phyloP scores from a whole-genome alignment of 2,797 vertebrate genomes.

The Linurgus olivaceus region DNA sequence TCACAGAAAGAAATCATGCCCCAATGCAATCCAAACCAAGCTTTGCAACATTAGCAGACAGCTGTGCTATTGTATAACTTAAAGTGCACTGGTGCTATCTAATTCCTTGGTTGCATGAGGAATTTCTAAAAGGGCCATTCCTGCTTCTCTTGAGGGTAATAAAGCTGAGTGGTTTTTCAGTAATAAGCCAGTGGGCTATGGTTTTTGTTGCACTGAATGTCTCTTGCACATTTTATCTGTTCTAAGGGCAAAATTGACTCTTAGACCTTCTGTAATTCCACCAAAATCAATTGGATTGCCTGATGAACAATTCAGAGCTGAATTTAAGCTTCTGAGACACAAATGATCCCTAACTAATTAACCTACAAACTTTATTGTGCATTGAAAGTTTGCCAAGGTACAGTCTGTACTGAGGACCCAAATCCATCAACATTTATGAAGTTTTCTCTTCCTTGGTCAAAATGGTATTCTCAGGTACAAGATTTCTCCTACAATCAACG shows the following conservation, averaged over 20 bases:
- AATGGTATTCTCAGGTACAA: not conserved
- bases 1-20: not conserved
- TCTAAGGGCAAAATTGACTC: conserved; percentile 27
- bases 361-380: conserved; percentile 36
- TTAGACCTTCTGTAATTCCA: not conserved
- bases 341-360: conserved; percentile 58
- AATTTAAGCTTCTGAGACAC: conserved; percentile 48
- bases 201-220: not conserved
- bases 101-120: not conserved
- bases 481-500: not conserved
- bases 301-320: conserved; percentile 24
- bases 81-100: not conserved
- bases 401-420: not conserved
- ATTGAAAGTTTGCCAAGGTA: not conserved
- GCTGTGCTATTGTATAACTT: not conserved
- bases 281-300: not conserved
- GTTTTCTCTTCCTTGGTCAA: not conserved
- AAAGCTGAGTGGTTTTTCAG: not conserved
- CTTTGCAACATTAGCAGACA: not conserved
- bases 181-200: not conserved
- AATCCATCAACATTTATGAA: not conserved
- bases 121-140: not conserved
- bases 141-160: not conserved
- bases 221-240: not conserved
- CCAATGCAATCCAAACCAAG: not conserved